Evolutionary conservation across 1,140 invertebrate genomes (phyloP).

Genomic region (Glomeris maerens): DNA sequence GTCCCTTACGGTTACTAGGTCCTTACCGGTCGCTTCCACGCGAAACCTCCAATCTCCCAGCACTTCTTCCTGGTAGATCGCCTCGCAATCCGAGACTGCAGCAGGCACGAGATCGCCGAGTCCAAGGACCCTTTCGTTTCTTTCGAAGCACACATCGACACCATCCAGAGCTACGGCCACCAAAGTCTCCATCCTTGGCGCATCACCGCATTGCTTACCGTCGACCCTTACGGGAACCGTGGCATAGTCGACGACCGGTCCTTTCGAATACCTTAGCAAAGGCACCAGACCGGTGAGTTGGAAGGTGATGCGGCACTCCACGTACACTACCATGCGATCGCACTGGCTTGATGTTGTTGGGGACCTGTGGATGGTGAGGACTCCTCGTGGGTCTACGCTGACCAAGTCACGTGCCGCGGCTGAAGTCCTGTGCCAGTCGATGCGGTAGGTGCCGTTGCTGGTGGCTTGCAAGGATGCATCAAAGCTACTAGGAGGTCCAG

Average conservation of each 20-base stretch:
- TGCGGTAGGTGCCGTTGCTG: conserved; percentile 39
- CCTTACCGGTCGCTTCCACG: conserved; percentile 59
- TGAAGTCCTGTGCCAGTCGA: conserved; percentile 59
- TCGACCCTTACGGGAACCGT: conserved; percentile 61
- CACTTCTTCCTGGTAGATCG: conserved; percentile 46
- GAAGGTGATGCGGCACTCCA: conserved; percentile 49
- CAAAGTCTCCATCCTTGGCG: conserved; percentile 12
- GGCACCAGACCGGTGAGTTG: conserved; percentile 23
- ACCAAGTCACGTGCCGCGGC: conserved; percentile 63
- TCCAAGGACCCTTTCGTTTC: conserved; percentile 62
- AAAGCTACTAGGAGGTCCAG: too few species aligned
- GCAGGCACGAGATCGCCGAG: conserved; percentile 56
- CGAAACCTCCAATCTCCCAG: conserved; percentile 60
- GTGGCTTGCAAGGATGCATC: too few species aligned
- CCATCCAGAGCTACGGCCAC: conserved; percentile 15
- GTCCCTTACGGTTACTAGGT: conserved; percentile 60
- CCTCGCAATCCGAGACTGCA: conserved; percentile 54
- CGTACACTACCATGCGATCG: conserved; percentile 66
- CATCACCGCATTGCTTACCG: conserved; percentile 36
- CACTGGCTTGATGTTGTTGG: conserved; percentile 65
- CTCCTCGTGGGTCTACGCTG: conserved; percentile 53
- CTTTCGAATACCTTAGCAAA: conserved; percentile 53
- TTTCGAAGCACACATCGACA: conserved; percentile 42
- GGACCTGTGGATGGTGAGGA: conserved; percentile 55
- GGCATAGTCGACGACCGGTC: conserved; percentile 68